Evolutionary conservation across 2,888 invertebrate genomes (phyloP).

Genomic region (Ormyrus thymus): DNA sequence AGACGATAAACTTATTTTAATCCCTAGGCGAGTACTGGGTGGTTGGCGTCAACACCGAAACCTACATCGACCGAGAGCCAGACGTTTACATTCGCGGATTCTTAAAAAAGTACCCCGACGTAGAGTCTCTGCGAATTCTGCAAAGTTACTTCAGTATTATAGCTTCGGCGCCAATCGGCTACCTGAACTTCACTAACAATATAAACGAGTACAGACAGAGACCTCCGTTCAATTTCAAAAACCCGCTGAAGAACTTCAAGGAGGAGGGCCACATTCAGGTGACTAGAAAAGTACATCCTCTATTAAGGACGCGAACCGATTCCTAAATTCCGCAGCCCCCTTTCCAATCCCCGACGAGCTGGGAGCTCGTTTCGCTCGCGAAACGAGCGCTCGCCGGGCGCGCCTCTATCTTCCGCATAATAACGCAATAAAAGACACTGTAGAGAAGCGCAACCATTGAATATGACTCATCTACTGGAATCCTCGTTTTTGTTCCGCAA

Average conservation of each 20-base stretch:
- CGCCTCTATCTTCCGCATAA: neutral
- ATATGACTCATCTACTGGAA: conserved; percentile 49
- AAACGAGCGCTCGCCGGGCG: neutral
- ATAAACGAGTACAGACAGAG: conserved; percentile 90
- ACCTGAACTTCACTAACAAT: conserved; percentile 83
- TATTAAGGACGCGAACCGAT: too few species aligned
- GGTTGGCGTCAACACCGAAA: conserved; percentile 92
- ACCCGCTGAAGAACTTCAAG: conserved; percentile 78
- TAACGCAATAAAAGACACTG: conserved; percentile 1
- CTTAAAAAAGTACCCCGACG: conserved; percentile 77
- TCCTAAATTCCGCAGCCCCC: too few species aligned
- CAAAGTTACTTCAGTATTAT: conserved; percentile 89
- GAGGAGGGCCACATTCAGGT: conserved; percentile 52
- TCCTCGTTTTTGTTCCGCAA: conserved; percentile 61
- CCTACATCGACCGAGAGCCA: conserved; percentile 87
- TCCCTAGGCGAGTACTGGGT: conserved; percentile 90
- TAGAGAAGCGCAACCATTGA: conserved; percentile 6
- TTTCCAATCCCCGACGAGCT: too few species aligned
- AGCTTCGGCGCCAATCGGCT: conserved; percentile 85
- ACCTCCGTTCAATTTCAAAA: conserved; percentile 91
- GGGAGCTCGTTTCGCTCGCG: too few species aligned
- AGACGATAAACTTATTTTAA: too few species aligned
- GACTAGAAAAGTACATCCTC: conserved; percentile 23
- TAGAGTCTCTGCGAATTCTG: conserved; percentile 82
- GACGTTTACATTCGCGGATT: conserved; percentile 88